A percentile compares a stretch with the other conserved stretches of the same genome.
These are phyloP conservation scores for Origma solitaria DNA, from an alignment of 2,113 vertebrate genomes.

Conservation along the genomic window DNA sequence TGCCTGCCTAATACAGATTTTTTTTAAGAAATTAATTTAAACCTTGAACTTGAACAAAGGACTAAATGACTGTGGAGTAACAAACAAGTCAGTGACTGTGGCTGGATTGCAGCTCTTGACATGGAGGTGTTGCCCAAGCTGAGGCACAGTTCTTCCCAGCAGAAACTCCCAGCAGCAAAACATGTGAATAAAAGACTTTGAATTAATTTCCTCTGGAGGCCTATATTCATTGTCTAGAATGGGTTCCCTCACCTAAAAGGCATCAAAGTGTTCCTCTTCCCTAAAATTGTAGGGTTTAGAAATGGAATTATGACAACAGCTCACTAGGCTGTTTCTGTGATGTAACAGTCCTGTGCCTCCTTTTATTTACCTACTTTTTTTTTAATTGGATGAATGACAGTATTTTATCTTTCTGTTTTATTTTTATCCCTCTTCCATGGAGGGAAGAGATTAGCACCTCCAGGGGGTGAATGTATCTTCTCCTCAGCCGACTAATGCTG, in stretches of 20 bases:
- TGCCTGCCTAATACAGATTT: neutral
- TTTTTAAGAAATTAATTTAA: neutral
- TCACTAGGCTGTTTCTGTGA: neutral
- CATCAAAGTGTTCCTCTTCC: neutral
- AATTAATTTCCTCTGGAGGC: neutral
- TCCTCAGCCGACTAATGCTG: neutral
- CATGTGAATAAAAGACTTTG: neutral
- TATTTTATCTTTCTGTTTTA: neutral
- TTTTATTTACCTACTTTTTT: neutral
- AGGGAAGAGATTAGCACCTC: neutral
- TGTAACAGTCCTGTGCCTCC: neutral
- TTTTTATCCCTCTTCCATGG: neutral
- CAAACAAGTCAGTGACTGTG: neutral
- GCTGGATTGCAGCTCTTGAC: neutral
- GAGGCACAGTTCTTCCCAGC: neutral
- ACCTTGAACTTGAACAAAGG: neutral
- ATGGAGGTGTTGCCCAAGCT: neutral
- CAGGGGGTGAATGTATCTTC: neutral
- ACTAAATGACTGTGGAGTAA: neutral
- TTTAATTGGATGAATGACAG: neutral
- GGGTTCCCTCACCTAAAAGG: neutral
- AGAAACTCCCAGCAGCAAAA: neutral
- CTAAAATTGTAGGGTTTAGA: neutral
- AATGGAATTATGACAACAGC: fast-evolving
- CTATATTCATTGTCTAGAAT: neutral